These are phyloP conservation scores for Delichon dasypus DNA, from an alignment of 2,797 vertebrate species.

Conservation along the genomic window DNA sequence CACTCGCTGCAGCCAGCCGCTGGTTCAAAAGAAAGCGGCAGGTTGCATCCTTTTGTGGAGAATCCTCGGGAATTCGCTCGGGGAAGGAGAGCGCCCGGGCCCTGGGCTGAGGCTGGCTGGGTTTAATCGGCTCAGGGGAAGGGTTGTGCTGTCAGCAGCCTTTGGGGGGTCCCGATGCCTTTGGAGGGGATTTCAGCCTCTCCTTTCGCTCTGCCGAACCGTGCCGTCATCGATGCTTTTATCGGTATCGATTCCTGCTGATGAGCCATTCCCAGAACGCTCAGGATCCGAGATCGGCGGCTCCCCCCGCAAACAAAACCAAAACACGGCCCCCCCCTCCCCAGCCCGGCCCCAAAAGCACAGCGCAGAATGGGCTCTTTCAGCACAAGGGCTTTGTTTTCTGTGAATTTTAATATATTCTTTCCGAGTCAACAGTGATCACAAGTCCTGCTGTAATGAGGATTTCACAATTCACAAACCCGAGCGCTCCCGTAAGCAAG, in stretches of 20 bases:
- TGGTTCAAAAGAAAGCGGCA: neutral
- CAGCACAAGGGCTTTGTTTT: constrained; percentile 44
- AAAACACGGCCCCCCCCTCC: neutral
- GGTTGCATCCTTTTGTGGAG: neutral
- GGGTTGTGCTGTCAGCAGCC: fast-evolving
- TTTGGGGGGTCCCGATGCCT: fast-evolving
- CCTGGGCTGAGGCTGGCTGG: fast-evolving
- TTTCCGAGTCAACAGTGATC: neutral
- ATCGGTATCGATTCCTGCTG: neutral
- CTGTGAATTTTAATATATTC: neutral
- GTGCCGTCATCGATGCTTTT: fast-evolving
- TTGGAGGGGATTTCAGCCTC: fast-evolving
- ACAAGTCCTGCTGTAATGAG: neutral
- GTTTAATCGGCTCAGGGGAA: fast-evolving
- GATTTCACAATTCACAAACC: neutral
- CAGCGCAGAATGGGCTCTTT: neutral
- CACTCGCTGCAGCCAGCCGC: neutral
- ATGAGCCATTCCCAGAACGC: neutral
- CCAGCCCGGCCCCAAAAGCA: neutral
- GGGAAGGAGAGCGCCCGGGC: neutral
- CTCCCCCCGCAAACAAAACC: neutral
- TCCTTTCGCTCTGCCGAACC: neutral
- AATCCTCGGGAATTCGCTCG: neutral
- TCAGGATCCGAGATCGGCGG: neutral
- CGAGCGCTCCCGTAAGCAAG: fast-evolving